Evolutionary conservation across 1,140 invertebrate species (phyloP).

Genomic region (Drosophila virilis): DNA sequence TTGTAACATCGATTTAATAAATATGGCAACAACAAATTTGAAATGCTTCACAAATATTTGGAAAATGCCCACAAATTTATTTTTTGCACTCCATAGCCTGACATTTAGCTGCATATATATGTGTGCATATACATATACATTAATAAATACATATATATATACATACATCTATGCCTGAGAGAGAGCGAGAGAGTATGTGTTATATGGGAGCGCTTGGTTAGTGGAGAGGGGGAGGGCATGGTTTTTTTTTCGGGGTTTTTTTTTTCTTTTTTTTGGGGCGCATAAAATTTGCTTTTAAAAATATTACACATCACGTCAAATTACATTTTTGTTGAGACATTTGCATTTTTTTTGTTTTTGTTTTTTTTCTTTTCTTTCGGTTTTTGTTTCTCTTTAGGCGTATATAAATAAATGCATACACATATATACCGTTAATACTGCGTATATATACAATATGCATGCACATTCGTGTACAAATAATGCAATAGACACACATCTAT

Average conservation of each 20-base stretch:
- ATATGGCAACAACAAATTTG: constrained; percentile 31
- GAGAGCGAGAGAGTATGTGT: no score
- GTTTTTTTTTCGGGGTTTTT: not conserved
- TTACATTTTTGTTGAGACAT: constrained; percentile 68
- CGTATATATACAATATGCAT: constrained; percentile 49
- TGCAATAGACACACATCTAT: constrained; percentile 83
- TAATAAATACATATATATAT: constrained; percentile 1
- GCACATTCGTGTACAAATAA: constrained; percentile 78
- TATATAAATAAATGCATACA: constrained; percentile 73
- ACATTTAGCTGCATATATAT: constrained; percentile 9
- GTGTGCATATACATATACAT: not conserved
- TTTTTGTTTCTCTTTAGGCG: constrained; percentile 57
- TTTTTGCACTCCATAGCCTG: constrained; percentile 20
- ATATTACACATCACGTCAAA: constrained; percentile 82
- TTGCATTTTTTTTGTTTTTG: constrained; percentile 10
- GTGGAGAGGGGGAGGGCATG: constrained; percentile 6
- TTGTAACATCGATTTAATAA: not conserved
- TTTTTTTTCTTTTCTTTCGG: constrained; percentile 28
- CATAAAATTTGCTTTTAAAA: constrained; percentile 83
- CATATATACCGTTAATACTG: constrained; percentile 26
- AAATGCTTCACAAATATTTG: constrained; percentile 81
- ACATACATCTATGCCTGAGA: constrained; percentile 11
- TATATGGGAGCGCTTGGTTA: not conserved
- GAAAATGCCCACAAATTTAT: constrained; percentile 82
- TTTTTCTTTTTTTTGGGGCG: constrained; percentile 35